These are phyloP conservation scores for Stenodema calcarata DNA, from an alignment of 2,888 invertebrate species.

Conservation along the genomic window DNA sequence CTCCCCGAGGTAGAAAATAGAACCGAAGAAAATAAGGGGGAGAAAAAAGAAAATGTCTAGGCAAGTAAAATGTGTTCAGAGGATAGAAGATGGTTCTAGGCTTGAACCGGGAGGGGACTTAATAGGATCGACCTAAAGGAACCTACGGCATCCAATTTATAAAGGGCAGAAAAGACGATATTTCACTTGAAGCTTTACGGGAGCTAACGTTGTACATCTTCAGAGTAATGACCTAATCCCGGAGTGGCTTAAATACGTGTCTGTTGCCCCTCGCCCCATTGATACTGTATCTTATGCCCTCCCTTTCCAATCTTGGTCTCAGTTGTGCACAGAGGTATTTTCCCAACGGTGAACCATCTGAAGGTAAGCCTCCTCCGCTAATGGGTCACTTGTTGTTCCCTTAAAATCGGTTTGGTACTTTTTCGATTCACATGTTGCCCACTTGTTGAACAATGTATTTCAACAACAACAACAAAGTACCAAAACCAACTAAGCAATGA, in stretches of 20 bases:
- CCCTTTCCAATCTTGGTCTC: background rate
- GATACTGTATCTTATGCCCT: background rate
- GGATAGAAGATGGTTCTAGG: background rate
- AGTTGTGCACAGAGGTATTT: background rate
- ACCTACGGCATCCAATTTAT: conserved; percentile 23
- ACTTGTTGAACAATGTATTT: too few relatives aligned
- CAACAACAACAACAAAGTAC: too few relatives aligned
- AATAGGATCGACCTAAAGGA: conserved; percentile 28
- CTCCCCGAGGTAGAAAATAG: background rate
- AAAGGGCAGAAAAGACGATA: conserved; percentile 28
- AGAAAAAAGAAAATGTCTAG: background rate
- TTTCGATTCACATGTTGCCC: background rate
- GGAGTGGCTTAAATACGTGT: background rate
- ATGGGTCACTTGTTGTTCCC: background rate
- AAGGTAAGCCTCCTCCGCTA: background rate
- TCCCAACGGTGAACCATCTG: background rate
- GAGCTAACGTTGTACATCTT: background rate
- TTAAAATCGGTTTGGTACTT: background rate
- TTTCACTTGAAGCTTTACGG: conserved; percentile 10
- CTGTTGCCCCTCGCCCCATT: background rate
- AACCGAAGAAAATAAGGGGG: background rate
- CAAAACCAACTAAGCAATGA: too few relatives aligned
- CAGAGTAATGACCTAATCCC: conserved; percentile 12
- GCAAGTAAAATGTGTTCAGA: background rate
- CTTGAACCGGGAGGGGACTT: background rate